Conservation (phyloP, 2,888 invertebrate genomes). For the Agonopterix arenella region DNA sequence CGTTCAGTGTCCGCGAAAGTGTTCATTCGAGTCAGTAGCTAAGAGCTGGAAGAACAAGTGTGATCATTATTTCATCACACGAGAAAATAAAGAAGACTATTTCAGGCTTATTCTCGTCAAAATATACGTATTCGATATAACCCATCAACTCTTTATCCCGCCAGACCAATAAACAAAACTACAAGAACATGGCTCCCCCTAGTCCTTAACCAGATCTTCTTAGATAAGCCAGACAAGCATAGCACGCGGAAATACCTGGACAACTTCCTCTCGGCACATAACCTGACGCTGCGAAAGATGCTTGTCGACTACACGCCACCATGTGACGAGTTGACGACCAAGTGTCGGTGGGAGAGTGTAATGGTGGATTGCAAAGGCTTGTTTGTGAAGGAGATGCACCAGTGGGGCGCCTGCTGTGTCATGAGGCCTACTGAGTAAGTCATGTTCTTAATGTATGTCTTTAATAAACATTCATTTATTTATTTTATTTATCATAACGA, state of each 20-base stretch:
- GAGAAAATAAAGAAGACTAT: no score
- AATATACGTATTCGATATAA: no score
- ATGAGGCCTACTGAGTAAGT: constrained; percentile 38
- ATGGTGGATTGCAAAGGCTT: constrained; percentile 34
- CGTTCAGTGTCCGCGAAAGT: no score
- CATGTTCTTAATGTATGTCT: not conserved
- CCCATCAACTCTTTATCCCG: not conserved
- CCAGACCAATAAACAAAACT: constrained; percentile 19
- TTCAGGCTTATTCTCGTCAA: no score
- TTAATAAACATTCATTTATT: no score
- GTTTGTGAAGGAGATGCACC: constrained; percentile 39
- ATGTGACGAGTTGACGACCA: constrained; percentile 29
- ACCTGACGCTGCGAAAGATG: constrained; percentile 32
- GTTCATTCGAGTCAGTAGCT: no score
- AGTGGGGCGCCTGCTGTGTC: constrained; percentile 50
- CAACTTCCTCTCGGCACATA: constrained; percentile 25
- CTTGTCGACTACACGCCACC: constrained; percentile 31
- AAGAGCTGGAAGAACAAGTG: no score
- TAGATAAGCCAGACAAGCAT: constrained; percentile 21
- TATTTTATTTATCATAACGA: no score
- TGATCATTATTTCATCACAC: no score
- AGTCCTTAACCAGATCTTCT: constrained; percentile 26
- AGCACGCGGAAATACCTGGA: constrained; percentile 32
- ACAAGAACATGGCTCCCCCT: constrained; percentile 19
- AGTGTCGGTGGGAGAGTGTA: constrained; percentile 40